phyloP scores from a whole-genome alignment of 2,113 vertebrate species.

The Chloroceryle aenea region DNA sequence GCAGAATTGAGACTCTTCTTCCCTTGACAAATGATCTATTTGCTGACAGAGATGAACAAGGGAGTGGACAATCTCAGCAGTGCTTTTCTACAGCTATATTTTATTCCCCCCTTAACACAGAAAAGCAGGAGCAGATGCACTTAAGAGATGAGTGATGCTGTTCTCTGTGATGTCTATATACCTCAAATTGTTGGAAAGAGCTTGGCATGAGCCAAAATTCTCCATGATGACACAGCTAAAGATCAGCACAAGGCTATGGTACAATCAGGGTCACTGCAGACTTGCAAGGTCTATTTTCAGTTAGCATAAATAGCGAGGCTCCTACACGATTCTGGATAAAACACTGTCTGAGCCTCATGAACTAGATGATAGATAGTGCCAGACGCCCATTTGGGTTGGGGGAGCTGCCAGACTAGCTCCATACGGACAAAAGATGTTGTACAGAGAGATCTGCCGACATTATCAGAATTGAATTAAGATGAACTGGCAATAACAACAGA shows the following conservation, averaged over 20 bases:
- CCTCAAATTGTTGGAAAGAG: neutral
- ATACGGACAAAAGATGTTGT: constrained; percentile 3
- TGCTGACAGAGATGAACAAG: neutral
- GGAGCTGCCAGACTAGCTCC: constrained; percentile 44
- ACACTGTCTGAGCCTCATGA: neutral
- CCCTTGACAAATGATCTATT: neutral
- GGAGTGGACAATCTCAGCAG: constrained; percentile 17
- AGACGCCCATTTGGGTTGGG: neutral
- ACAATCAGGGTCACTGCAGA: neutral
- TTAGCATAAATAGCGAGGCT: neutral
- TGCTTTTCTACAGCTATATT: constrained; percentile 6
- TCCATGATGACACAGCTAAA: neutral
- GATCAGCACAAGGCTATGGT: neutral
- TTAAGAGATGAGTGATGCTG: neutral
- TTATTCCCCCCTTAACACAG: neutral
- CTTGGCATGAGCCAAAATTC: neutral
- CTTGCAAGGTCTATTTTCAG: neutral
- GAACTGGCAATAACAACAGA: constrained; percentile 30
- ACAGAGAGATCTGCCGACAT: constrained; percentile 21
- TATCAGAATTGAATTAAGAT: constrained; percentile 46
- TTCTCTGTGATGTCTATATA: neutral
- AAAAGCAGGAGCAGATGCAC: neutral
- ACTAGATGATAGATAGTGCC: constrained; percentile 29
- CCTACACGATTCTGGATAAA: neutral
- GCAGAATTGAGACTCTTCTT: neutral